A percentile compares a stretch with the other conserved stretches of the same genome.
Conservation (phyloP, 2,797 vertebrate genomes). For the Microctenopoma stevenorrisi region DNA sequence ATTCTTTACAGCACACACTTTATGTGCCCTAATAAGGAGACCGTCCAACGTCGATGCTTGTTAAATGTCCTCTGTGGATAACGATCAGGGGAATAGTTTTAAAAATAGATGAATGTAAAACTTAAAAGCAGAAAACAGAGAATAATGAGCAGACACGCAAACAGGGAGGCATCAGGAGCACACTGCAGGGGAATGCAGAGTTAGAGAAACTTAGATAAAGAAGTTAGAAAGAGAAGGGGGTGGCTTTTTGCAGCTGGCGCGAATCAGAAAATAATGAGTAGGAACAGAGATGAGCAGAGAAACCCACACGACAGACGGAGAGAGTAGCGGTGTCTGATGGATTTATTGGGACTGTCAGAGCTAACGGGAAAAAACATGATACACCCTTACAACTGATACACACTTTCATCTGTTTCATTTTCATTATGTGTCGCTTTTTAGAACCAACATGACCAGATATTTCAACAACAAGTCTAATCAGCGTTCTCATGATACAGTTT, state of each 20-base stretch:
- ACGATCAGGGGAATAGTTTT: slow-evolving; percentile 4
- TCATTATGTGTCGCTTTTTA: not conserved
- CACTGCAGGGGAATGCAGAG: slow-evolving; percentile 8
- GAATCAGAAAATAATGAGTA: slow-evolving; percentile 62
- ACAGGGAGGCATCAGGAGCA: slow-evolving; percentile 8
- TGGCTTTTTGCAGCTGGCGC: slow-evolving; percentile 34
- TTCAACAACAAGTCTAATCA: not conserved
- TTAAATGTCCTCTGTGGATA: slow-evolving; percentile 26
- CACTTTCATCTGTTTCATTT: not conserved
- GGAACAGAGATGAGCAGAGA: slow-evolving; percentile 25
- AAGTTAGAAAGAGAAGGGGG: slow-evolving; percentile 4
- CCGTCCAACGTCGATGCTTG: not conserved
- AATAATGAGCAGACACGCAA: slow-evolving; percentile 38
- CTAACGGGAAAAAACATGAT: slow-evolving; percentile 1
- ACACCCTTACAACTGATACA: slow-evolving; percentile 7
- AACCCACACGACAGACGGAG: slow-evolving; percentile 19
- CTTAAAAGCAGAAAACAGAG: slow-evolving; percentile 37
- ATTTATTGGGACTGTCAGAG: slow-evolving; percentile 31
- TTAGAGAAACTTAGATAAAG: slow-evolving; percentile 4
- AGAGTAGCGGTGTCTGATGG: slow-evolving; percentile 15
- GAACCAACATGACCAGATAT: not conserved
- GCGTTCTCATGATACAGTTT: slow-evolving; percentile 12
- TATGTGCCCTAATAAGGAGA: slow-evolving; percentile 19
- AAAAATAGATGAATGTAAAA: slow-evolving; percentile 34
- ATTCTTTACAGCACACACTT: not conserved